phyloP scores from a whole-genome alignment of 2,113 vertebrate genomes.

The Mus spicilegus region DNA sequence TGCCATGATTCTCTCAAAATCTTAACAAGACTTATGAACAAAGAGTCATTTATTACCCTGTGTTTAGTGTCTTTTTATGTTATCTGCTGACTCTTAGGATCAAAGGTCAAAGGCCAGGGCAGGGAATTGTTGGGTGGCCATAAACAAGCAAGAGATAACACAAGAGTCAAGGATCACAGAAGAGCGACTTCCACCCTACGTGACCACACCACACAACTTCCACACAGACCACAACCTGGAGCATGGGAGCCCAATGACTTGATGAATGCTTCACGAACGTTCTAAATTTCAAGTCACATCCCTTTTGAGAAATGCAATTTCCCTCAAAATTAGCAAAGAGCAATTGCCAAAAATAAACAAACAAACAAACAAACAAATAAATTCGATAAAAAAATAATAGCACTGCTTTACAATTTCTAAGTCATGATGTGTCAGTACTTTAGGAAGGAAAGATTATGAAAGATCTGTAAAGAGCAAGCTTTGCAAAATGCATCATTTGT shows the following conservation, averaged over 20 bases:
- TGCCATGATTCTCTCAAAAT: conserved; percentile 45
- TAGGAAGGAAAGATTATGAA: conserved; percentile 44
- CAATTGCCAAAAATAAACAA: conserved; percentile 12
- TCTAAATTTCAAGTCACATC: conserved; percentile 23
- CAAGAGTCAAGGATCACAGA: background rate
- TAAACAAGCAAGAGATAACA: conserved; percentile 58
- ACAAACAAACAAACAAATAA: background rate
- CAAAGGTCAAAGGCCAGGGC: conserved; percentile 53
- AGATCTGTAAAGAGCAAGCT: background rate
- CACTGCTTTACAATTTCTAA: background rate
- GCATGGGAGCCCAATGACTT: background rate
- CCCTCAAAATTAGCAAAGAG: background rate
- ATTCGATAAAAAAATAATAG: background rate
- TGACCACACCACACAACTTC: background rate
- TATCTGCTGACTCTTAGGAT: conserved; percentile 15
- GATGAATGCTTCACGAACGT: background rate
- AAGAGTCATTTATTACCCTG: conserved; percentile 5
- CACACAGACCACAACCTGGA: background rate
- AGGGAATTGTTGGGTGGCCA: conserved; percentile 35
- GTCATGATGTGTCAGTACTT: background rate
- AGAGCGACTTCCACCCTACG: background rate
- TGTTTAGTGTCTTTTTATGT: conserved; percentile 38
- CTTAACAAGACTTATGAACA: conserved; percentile 57
- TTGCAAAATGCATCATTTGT: background rate
- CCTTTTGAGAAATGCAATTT: conserved; percentile 15